phyloP scores from a whole-genome alignment of 2,113 vertebrate genomes.

The Tretioscincus oriximinensis region DNA sequence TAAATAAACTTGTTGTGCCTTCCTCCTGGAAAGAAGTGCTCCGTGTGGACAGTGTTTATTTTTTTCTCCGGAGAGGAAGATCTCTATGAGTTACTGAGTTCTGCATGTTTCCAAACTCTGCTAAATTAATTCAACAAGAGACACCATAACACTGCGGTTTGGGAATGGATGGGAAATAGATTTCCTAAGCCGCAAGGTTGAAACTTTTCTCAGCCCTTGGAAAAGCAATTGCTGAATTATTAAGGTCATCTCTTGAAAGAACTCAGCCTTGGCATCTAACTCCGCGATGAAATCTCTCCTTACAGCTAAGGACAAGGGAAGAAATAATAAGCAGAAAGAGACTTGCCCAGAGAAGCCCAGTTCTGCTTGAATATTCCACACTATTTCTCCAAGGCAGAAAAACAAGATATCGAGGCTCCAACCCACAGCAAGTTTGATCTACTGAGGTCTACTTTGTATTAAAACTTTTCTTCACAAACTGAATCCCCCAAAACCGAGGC shows the following conservation, averaged over 20 bases:
- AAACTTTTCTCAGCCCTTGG: background rate
- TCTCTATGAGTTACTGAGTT: too few species aligned
- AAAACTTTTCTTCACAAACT: background rate
- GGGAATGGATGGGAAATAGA: too few species aligned
- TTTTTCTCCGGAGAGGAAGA: too few species aligned
- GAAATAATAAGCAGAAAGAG: background rate
- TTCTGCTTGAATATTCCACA: background rate
- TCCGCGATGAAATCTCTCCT: background rate
- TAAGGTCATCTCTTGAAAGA: background rate
- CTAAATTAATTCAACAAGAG: too few species aligned
- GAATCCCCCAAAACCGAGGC: background rate
- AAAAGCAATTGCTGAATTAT: background rate
- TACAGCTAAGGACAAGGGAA: rapidly evolving
- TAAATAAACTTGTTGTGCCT: too few species aligned
- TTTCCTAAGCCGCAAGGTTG: rapidly evolving
- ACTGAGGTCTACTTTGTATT: background rate
- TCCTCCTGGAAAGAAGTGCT: too few species aligned
- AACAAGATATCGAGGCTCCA: background rate
- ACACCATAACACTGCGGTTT: background rate
- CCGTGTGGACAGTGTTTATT: too few species aligned
- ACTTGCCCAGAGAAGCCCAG: background rate
- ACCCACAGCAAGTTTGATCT: background rate
- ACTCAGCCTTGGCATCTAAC: background rate
- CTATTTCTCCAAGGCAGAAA: background rate
- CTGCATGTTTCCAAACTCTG: too few species aligned